A percentile compares a stretch with the other conserved stretches of the same genome.
These are phyloP conservation scores for Brachynemurus nebulosus DNA, from an alignment of 2,888 invertebrate species.

Conservation along the genomic window DNA sequence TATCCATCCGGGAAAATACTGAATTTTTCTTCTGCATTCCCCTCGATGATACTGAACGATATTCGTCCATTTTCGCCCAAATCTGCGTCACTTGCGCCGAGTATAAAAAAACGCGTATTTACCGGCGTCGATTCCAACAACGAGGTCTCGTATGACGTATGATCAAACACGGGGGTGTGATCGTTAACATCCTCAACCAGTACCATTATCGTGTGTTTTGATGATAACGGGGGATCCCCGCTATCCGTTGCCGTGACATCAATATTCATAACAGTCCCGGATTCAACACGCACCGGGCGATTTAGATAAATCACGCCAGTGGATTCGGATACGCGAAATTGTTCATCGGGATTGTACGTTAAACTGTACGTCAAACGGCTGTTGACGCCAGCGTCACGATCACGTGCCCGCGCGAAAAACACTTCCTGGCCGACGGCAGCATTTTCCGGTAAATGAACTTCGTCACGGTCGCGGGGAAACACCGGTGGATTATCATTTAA, in stretches of 20 bases:
- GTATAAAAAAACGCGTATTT: conserved; percentile 79
- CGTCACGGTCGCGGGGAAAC: conserved; percentile 66
- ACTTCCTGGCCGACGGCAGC: conserved; percentile 90
- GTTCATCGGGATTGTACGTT: conserved; percentile 62
- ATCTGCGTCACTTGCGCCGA: conserved; percentile 82
- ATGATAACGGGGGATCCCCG: conserved; percentile 58
- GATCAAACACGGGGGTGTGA: conserved; percentile 87
- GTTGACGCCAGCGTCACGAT: conserved; percentile 81
- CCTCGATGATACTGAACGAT: conserved; percentile 70
- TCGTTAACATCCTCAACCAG: conserved; percentile 83
- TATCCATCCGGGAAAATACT: conserved; percentile 93
- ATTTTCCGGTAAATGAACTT: conserved; percentile 70
- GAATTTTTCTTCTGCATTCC: conserved; percentile 74
- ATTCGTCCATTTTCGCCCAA: conserved; percentile 66
- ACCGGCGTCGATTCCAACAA: conserved; percentile 80
- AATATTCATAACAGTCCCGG: conserved; percentile 52
- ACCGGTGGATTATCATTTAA: conserved; percentile 84
- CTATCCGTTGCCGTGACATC: conserved; percentile 80
- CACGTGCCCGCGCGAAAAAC: conserved; percentile 72
- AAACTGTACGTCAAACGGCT: conserved; percentile 71
- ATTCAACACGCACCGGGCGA: conserved; percentile 61
- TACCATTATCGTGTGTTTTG: conserved; percentile 58
- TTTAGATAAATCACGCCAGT: conserved; percentile 83
- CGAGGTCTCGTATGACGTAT: conserved; percentile 85
- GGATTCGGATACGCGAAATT: conserved; percentile 71